Conservation (phyloP, 2,888 invertebrate genomes). For the Spodoptera exigua region DNA sequence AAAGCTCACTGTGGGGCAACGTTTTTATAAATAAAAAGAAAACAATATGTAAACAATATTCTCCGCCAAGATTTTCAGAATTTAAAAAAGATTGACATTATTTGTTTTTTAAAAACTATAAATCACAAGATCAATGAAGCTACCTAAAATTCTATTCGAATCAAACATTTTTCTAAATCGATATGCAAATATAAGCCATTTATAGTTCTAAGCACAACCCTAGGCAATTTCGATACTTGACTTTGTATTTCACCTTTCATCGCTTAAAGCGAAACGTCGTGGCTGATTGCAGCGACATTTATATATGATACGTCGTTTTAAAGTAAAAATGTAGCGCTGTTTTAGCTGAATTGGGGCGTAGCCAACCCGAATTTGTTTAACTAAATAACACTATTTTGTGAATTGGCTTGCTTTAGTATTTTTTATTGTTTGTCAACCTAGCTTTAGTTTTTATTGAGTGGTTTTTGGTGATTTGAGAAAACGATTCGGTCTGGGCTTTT, state of each 20-base stretch:
- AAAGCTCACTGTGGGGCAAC: too few relatives aligned
- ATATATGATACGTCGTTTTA: constrained; percentile 50
- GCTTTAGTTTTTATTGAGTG: constrained; percentile 9
- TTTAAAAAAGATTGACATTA: too few relatives aligned
- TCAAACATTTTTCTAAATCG: constrained; percentile 4
- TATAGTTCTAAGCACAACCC: neutral
- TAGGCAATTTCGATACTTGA: constrained; percentile 8
- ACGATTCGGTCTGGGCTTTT: too few relatives aligned
- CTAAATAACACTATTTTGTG: constrained; percentile 29
- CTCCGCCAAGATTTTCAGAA: too few relatives aligned
- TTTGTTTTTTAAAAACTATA: too few relatives aligned
- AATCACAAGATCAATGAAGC: too few relatives aligned
- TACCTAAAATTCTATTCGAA: neutral
- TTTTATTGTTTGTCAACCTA: constrained; percentile 5
- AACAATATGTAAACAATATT: too few relatives aligned
- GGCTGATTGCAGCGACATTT: constrained; percentile 28
- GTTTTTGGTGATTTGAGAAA: neutral
- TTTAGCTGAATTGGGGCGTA: constrained; percentile 24
- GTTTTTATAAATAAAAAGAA: too few relatives aligned
- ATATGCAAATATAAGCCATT: constrained; percentile 18
- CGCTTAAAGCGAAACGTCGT: constrained; percentile 22
- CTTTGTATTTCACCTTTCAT: constrained; percentile 28
- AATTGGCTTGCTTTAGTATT: constrained; percentile 5
- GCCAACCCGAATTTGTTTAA: constrained; percentile 26
- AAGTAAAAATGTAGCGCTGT: constrained; percentile 28